Percentiles rank a stretch among this genome's conserved stretches.
Evolutionary conservation across 2,888 invertebrate genomes (phyloP).

Genomic region (Hecatera dysodea): DNA sequence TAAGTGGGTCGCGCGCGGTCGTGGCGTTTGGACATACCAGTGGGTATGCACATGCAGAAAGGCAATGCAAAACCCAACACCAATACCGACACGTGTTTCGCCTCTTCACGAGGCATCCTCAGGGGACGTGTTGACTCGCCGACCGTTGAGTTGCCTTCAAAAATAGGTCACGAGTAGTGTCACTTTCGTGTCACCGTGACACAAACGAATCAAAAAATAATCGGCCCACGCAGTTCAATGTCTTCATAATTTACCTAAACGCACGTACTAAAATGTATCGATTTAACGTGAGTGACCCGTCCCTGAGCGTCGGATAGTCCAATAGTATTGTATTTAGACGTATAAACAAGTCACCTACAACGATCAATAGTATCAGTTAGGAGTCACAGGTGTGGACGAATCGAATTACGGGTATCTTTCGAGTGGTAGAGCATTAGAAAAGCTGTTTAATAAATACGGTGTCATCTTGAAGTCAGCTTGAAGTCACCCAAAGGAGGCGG

Average conservation of each 20-base stretch:
- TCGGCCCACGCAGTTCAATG: conserved; percentile 47
- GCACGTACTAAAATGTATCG: conserved; percentile 67
- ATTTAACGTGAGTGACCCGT: conserved; percentile 75
- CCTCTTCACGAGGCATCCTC: too few relatives aligned
- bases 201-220: conserved; percentile 48
- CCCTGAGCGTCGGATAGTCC: conserved; percentile 74
- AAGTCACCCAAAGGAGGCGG: too few relatives aligned
- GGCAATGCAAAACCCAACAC: too few relatives aligned
- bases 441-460: neutral
- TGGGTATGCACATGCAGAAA: too few relatives aligned
- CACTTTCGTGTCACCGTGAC: conserved; percentile 19
- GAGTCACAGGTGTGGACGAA: conserved; percentile 58
- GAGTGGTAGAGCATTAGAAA: neutral
- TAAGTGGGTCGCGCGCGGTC: too few relatives aligned
- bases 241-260: conserved; percentile 66
- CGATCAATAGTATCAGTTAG: conserved; percentile 81
- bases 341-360: conserved; percentile 75
- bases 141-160: too few relatives aligned
- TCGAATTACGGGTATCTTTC: conserved; percentile 12
- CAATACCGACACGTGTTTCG: too few relatives aligned
- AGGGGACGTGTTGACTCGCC: too few relatives aligned
- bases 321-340: conserved; percentile 77
- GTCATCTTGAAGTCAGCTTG: too few relatives aligned
- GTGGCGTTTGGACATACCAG: too few relatives aligned
- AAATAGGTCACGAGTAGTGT: conserved; percentile 36